Conservation (phyloP, 2,888 invertebrate species). For the Phania funesta region DNA sequence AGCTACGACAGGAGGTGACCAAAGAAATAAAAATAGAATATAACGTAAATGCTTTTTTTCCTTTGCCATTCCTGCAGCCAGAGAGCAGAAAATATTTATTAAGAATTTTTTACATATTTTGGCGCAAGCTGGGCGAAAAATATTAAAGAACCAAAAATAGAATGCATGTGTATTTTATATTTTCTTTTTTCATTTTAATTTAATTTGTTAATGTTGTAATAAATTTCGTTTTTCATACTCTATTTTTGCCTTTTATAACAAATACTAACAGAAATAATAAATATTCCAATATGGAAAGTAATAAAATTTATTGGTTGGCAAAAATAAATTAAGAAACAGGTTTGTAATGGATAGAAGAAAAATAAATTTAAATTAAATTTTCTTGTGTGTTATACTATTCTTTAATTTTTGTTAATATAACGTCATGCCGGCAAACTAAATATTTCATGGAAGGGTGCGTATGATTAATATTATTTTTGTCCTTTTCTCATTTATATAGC, state of each 20-base stretch:
- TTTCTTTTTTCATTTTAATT: constrained; percentile 41
- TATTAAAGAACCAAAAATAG: constrained; percentile 25
- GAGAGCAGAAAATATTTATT: constrained; percentile 43
- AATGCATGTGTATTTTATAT: constrained; percentile 3
- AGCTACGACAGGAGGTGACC: neutral
- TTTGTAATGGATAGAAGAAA: neutral
- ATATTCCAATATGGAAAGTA: constrained; percentile 46
- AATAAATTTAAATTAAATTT: neutral
- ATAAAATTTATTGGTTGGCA: constrained; percentile 48
- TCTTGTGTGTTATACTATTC: too few relatives aligned
- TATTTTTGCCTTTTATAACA: neutral
- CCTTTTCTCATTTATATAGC: too few relatives aligned
- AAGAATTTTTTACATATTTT: constrained; percentile 56
- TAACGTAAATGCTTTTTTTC: constrained; percentile 10
- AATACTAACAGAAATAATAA: constrained; percentile 43
- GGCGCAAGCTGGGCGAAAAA: constrained; percentile 28
- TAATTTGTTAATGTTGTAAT: constrained; percentile 60
- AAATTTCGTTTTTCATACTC: constrained; percentile 23
- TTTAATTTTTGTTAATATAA: neutral
- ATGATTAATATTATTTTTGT: neutral
- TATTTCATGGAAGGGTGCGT: neutral
- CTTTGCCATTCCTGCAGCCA: constrained; percentile 15
- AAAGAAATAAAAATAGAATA: constrained; percentile 12
- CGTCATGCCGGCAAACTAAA: too few relatives aligned
- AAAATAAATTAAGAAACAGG: constrained; percentile 21